Base-by-base conservation (phyloP, 2,113 vertebrate genomes). In the Osmerus eperlanus region DNA sequence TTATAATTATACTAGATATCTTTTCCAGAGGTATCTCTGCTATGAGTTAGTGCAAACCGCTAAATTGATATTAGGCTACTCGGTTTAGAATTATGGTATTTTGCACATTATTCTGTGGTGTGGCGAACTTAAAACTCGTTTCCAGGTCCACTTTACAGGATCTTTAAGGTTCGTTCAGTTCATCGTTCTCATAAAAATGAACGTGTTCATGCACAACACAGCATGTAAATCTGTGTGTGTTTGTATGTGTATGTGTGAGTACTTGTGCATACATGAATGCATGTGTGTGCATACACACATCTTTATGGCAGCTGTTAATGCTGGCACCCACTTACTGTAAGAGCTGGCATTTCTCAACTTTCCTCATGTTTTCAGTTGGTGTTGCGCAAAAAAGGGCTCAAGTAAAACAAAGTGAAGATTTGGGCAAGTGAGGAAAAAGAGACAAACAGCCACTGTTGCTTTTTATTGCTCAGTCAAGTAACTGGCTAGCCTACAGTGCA, bases 321-420 rank as follows among this genome's bases (percentile, higher is more conserved):
- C 29, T n/a, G 6, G 63, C 25, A 75, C 58, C 25, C 16, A 41
- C n/a, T 28, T 70, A 62, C 73, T 66, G 54, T 19, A 3, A 68
- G 68, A 4, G 8, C 25, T 8, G 12, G 18, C 59, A 60, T 41
- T 23, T 73, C 76, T 74, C 66, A 68, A n/a, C 61, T 21, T 51
- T 47, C n/a, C 14, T 28, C 4, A 29, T 32, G 28, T 12, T 18
- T 32, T 1, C 6, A 16, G 25, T 13, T 67, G 5, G 3, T 19
- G 16, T 67, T 56, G 12, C 19, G 16, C 25, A 58, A 54, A 47
- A 67, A 52, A 65, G n/a, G 1, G 8, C 29, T 23, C 60, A 62
- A 1, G 12, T 25, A 19, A 62, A 62, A 25, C 2, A 25, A 2
- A 25, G 6, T 7, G 3, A 21, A 59, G 2, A 15, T 11, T 32